Evolutionary conservation across 2,888 invertebrate genomes (phyloP), one percentile per base, ranked within the genome.

Genomic region (Limnephilus marmoratus): DNA sequence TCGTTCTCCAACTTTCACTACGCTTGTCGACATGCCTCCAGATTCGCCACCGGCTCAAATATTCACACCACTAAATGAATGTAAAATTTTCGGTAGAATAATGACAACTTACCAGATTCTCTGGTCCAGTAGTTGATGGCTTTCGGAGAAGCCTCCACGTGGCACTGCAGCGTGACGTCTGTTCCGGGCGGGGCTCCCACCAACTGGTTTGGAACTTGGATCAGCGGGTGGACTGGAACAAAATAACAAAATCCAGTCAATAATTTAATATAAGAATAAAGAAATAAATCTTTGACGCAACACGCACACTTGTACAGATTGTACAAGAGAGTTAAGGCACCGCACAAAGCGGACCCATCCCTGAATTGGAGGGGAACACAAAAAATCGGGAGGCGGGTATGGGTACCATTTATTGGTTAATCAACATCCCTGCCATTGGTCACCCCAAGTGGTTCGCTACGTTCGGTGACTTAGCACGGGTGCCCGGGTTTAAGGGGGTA

Each of bases 101-200:
- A 68, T 37, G 37, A 41, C 34, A 37, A 95, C 97, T 97, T 96
- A 98, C 98, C 98, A 94, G 98, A 98, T 95, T 98, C 98, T 95
- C 98, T 97, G 93, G 98, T 98, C 98, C 98, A 98, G 96, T 98
- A 98, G 97, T 98, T 98, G 96, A 99, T 98, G 95, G 98, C 98
- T 96, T 98, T 98, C 81, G 98, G 98, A 92, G 98, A 98, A 92
- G 99, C 98, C 95, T 99, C 99, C 92, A 98, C 98, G 95, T 98
- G 98, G 94, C 97, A 97, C 95, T 98, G 98, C 94, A 99, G 97
- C 93, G 98, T 98, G 95, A 98, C 98, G 95, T 98, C 98, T 94
- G 98, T 98, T 94, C 98, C 97, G 94, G 97, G 97, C 91, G 98
- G 98, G 93, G 98, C 98, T 80, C 98, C 98, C 93, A 99, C 98